Evolutionary conservation across 1,140 invertebrate genomes (phyloP).

Genomic region (Aphelinus atriplicis): DNA sequence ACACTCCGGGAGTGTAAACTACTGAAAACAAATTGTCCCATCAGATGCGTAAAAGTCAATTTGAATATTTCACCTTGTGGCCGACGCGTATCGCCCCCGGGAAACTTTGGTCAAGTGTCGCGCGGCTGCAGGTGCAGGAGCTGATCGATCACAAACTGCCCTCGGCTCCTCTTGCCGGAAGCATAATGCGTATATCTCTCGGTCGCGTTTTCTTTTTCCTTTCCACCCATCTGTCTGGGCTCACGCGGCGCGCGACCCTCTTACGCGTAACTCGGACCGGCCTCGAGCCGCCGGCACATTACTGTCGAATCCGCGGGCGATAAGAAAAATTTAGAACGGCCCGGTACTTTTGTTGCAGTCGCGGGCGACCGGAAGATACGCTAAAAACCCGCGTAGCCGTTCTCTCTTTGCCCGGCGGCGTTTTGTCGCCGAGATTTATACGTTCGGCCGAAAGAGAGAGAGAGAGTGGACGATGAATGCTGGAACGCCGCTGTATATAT

Average conservation of each 20-base stretch:
- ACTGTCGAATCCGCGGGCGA: conserved; percentile 57
- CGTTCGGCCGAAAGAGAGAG: conserved; percentile 17
- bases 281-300: conserved; percentile 48
- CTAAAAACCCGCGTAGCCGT: conserved; percentile 44
- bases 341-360: conserved; percentile 45
- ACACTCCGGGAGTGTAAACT: too few species aligned
- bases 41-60: too few species aligned
- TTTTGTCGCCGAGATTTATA: conserved; percentile 36
- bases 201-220: not conserved
- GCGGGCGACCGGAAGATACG: conserved; percentile 34
- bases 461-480: conserved; percentile 22
- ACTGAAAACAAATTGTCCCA: too few species aligned
- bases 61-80: too few species aligned
- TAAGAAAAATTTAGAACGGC: conserved; percentile 59
- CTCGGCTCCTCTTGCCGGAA: not conserved
- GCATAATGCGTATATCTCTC: not conserved
- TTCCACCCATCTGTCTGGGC: not conserved
- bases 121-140: too few species aligned
- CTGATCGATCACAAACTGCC: too few species aligned
- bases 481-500: too few species aligned
- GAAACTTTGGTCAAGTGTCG: too few species aligned
- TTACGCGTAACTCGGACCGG: too few species aligned
- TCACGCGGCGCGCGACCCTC: not conserved
- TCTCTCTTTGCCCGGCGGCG: conserved; percentile 7
- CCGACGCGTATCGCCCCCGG: too few species aligned